phyloP scores from a whole-genome alignment of 2,113 vertebrate species.

The Craseonycteris thonglongyai region DNA sequence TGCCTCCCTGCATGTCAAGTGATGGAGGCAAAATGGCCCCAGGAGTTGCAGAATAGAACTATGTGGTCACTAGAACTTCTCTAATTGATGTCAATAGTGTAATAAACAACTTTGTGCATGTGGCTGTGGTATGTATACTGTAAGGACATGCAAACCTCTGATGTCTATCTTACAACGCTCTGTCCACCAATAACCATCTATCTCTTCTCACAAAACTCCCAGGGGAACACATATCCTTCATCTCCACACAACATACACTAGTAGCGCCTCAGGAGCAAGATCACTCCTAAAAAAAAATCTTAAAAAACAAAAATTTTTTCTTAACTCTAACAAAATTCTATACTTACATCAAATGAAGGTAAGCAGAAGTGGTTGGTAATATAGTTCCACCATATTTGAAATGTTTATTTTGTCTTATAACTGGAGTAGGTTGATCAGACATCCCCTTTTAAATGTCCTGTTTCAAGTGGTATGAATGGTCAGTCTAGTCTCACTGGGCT shows the following conservation, averaged over 20 bases:
- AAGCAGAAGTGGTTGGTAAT: not conserved
- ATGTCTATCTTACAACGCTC: not conserved
- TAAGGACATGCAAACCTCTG: not conserved
- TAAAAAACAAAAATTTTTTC: not conserved
- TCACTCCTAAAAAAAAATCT: not conserved
- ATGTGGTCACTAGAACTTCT: not conserved
- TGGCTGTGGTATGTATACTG: not conserved
- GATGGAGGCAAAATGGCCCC: not conserved
- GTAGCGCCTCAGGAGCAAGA: not conserved
- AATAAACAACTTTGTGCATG: not conserved
- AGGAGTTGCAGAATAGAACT: not conserved
- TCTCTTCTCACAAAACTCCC: not conserved
- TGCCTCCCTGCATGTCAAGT: not conserved
- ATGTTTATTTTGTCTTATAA: not conserved
- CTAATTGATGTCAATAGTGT: not conserved
- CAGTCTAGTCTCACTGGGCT: no score
- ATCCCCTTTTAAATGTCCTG: no score
- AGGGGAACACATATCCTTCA: not conserved
- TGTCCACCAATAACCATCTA: not conserved
- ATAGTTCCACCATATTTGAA: not conserved
- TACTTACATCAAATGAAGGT: not conserved
- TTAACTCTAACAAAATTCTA: not conserved
- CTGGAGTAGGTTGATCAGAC: no score
- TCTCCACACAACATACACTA: fast-evolving
- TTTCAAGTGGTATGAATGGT: no score